Evolutionary conservation across 2,888 invertebrate genomes (phyloP), one percentile per base, ranked within the genome.

Genomic region (Acleris laterana): DNA sequence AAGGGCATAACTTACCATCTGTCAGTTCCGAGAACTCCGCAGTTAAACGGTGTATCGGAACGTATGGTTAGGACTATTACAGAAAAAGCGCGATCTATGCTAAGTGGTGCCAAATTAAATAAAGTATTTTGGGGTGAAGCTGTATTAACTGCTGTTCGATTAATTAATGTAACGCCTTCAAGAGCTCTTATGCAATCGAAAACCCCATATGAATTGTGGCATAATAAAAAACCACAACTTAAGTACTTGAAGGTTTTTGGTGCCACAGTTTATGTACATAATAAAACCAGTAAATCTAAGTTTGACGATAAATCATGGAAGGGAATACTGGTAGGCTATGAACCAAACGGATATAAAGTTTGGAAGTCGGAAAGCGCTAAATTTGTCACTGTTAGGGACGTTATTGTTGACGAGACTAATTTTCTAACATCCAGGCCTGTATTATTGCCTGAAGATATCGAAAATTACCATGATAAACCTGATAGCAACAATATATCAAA

Each of bases 111-210:
- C 20, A 49, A 49, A 20, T 20, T 49, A 20, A 20, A 20, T 9
- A 49, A 49, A 11, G 9, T 9, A 13, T 49, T 49, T 20, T 49
- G 49, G 49, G 49, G 49, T 20, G 49, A 49, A 49, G 49, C 49
- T 20, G 20, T 64, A 60, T 65, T 38, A 59, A 55, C 50, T 42
- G 42, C 28, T 38, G 32, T 55, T 55, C 55, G 20, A 60, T 65
- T 64, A 65, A 65, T 60, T 60, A 64, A 60, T 9, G 50, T 28
- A 17, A 32, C 57, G 44, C 57, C 63, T n/a, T 19, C 57, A n/a
- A 46, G 17, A 20, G 44, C 50, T n/a, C 28, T 49, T 28, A 38
- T 19, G 6, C 25, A 32, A 28, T 28, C 28, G 13, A 49, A 49
- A 20, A 59, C 58, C 28, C 58, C 58, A 20, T 50, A 38, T 38